Base-by-base conservation (phyloP, 2,888 invertebrate species). In the Drosophila limbata region DNA sequence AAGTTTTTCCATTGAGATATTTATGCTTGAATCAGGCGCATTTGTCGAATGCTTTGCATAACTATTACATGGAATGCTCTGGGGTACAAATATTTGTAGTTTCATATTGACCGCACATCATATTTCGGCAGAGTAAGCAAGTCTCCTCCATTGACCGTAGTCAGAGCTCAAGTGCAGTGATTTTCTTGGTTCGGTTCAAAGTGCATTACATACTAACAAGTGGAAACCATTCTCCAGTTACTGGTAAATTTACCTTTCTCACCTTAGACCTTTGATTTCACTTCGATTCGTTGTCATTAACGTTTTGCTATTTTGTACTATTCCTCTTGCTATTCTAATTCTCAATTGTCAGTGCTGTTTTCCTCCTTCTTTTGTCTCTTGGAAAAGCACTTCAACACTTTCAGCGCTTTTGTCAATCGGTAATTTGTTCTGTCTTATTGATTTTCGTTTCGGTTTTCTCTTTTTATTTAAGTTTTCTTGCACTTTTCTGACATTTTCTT, bases 341-440 rank as follows among this genome's bases (percentile, higher is more conserved):
- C n/a, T 11, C 11, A 35, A 45, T 53, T 53, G 53, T 19, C 42
- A 28, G 8, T 25, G 25, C 15, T 13, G 10, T 15, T 3, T 10
- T 39, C 19, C 11, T 9, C 10, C n/a, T 65, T 69, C 45, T 55
- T 17, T 56, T 53, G 66, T 44, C 28, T 17, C 39, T 10, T 17
- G 45, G 39, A 69, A 19, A 35, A n/a, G n/a, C 31, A 10, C 17
- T 45, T 47, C 11, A 37, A 47, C 52, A 33, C 15, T 42, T 60
- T 31, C 17, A 6, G 15, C 31, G 35, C 37, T 33, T 17, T 25
- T 8, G 15, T 37, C 50, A 65, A 48, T 61, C 64, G 45, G 28
- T 68, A 62, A 73, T 63, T 63, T 47, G 52, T 66, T 62, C 25
- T 44, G 37, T 52, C 53, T 74, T 69, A 79, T 77, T 79, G 74